Conservation (phyloP, 2,888 invertebrate genomes). For the Tigriopus californicus region DNA sequence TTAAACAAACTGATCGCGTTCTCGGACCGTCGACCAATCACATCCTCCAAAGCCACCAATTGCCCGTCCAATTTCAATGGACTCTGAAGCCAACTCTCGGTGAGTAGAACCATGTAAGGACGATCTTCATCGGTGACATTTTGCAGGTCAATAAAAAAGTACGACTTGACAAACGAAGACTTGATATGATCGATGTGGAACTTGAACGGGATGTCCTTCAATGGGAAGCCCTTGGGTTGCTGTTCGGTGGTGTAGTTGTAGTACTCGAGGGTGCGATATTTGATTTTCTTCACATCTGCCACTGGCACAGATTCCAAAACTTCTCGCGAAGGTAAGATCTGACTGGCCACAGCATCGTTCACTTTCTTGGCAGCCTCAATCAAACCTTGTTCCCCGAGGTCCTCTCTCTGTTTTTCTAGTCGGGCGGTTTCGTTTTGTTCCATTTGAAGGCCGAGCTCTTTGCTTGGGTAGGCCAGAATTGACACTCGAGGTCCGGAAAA, state of each 20-base stretch:
- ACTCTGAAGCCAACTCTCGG: neutral
- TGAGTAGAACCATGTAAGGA: conserved; percentile 3
- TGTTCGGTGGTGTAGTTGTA: conserved; percentile 26
- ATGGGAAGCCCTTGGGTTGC: conserved; percentile 34
- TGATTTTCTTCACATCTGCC: conserved; percentile 49
- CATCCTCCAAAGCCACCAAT: neutral
- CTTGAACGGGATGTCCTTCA: conserved; percentile 42
- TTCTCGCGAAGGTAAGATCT: conserved; percentile 48
- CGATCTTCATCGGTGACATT: conserved; percentile 15
- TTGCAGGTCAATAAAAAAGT: conserved; percentile 21
- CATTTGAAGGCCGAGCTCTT: conserved; percentile 26
- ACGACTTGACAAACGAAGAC: conserved; percentile 48
- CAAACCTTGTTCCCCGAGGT: conserved; percentile 48
- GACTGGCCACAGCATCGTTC: conserved; percentile 46
- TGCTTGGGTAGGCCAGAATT: neutral
- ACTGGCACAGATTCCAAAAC: conserved; percentile 53
- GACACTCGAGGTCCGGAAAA: neutral
- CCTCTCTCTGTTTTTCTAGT: conserved; percentile 41
- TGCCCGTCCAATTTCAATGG: neutral
- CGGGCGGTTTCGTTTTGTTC: conserved; percentile 51
- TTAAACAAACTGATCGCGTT: neutral
- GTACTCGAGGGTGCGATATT: conserved; percentile 32
- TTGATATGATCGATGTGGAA: conserved; percentile 58
- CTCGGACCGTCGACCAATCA: neutral
- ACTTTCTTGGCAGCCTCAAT: conserved; percentile 40